Evolutionary conservation across 2,888 invertebrate genomes (phyloP), one percentile per base, ranked within the genome.

Genomic region (Harpalus rubripes): DNA sequence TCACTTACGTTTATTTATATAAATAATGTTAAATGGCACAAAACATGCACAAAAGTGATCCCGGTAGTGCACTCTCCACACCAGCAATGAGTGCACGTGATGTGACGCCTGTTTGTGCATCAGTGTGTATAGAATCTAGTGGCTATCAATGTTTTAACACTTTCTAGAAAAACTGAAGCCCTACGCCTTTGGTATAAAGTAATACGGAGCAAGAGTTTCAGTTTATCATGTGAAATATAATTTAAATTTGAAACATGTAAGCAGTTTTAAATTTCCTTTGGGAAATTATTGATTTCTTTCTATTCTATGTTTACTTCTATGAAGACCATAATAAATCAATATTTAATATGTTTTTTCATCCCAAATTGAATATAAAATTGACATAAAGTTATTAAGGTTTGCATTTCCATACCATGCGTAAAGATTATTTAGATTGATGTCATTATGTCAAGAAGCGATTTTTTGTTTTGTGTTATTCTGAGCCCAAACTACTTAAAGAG

Each of bases 391-490:
- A 68, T 68, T 68, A 68, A 68, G 68, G 68, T 68, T 39, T 3
- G 32, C 32, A 68, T 68, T 68, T 68, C 68, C 68, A 68, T 68
- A 68, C 68, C 68, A 39, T 68, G 68, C 32, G 68, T 39, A 68
- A 68, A 68, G 68, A 68, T 68, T 68, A 68, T 68, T 63, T 68
- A 68, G 68, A 68, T 68, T 68, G 74, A 74, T 74, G 56, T 52
- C 74, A 74, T 74, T 74, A 52, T 44, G 74, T 74, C 74, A 74
- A 56, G 56, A 74, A 74, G 74, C 44, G 52, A 52, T 74, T 74
- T 74, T 74, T 74, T 74, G 56, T 74, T 74, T 74, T 74, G 74
- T 74, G 74, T 74, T 74, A 74, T 74, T 74, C 74, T 22, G 74
- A 18, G 26, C 44, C 52, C 52, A 44, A 56, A 52, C 74, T 52